Base-by-base conservation (phyloP, 2,888 invertebrate genomes). In the Anoplius nigerrimus region DNA sequence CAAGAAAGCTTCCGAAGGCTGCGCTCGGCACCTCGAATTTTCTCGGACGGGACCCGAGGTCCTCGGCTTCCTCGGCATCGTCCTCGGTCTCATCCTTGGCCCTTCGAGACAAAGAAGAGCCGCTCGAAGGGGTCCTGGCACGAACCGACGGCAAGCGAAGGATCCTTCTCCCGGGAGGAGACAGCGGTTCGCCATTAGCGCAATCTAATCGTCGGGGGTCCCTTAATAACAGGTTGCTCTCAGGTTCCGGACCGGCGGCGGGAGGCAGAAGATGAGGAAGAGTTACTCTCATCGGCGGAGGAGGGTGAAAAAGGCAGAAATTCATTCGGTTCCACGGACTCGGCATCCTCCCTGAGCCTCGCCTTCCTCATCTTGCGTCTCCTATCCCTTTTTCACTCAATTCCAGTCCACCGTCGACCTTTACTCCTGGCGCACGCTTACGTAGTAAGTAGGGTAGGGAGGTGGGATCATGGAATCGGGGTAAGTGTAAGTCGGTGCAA, bases 111-210 rank as follows among this genome's bases (percentile, higher is more conserved):
- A 21, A 56, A 16, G 24, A 13, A 42, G 42, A 42, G 42, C 13
- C 42, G 42, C 6, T 42, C n/a, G 54, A 27, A 11, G 34, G 34
- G 11, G 34, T n/a, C n/a, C n/a, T 11, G 34, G 34, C 1, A 8
- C 1, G 34, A 48, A 48, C 42, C 13, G 48, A 46, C 63, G 11
- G 62, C 55, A 59, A 59, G 73, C 60, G 52, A 34, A 34, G 69
- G 80, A 80, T 80, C 73, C 75, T 73, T 77, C 69, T 68, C 67
- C 48, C 64, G 52, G 57, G 56, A 80, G 67, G 74, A 84, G 86
- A 86, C 86, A 86, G 81, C 80, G 82, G 83, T 85, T 86, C 84
- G 85, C 86, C 86, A 86, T 86, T 86, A 86, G 84, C 81, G 82
- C 86, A 86, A 86, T 86, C 86, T 86, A 86, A 86, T 86, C 86